A percentile compares a stretch with the other conserved stretches of the same genome.
These are phyloP conservation scores for Eptesicus fuscus DNA, from an alignment of 2,113 vertebrate species.

Conservation along the genomic window DNA sequence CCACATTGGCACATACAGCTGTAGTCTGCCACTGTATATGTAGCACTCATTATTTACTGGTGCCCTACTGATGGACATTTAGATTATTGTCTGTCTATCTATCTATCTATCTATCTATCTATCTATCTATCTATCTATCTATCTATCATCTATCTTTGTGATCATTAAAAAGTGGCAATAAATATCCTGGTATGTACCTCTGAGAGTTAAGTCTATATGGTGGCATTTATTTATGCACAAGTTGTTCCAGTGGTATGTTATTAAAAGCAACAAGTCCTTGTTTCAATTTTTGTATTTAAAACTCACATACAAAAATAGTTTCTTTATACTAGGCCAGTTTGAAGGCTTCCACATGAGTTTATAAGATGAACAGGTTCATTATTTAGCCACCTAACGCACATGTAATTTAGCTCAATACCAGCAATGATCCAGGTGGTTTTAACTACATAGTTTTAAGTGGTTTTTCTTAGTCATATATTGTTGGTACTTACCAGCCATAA, in stretches of 20 bases:
- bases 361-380: background rate
- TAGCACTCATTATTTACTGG: background rate
- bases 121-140: background rate
- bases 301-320: background rate
- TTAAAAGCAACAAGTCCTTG: background rate
- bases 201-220: background rate
- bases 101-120: no score
- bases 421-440: background rate
- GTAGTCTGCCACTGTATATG: background rate
- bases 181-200: background rate
- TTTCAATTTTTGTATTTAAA: conserved; percentile 4
- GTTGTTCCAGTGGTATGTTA: background rate
- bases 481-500: background rate
- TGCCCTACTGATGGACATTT: background rate
- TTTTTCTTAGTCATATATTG: background rate
- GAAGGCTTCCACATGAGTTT: background rate
- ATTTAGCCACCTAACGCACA: background rate
- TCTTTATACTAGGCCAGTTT: background rate
- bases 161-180: background rate
- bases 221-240: background rate
- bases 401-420: background rate
- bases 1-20: background rate
- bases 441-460: background rate
- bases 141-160: background rate
- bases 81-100: background rate